Percentiles rank a stretch among this genome's conserved stretches.
Conservation (phyloP, 1,140 invertebrate genomes). For the Cydia strobilella region DNA sequence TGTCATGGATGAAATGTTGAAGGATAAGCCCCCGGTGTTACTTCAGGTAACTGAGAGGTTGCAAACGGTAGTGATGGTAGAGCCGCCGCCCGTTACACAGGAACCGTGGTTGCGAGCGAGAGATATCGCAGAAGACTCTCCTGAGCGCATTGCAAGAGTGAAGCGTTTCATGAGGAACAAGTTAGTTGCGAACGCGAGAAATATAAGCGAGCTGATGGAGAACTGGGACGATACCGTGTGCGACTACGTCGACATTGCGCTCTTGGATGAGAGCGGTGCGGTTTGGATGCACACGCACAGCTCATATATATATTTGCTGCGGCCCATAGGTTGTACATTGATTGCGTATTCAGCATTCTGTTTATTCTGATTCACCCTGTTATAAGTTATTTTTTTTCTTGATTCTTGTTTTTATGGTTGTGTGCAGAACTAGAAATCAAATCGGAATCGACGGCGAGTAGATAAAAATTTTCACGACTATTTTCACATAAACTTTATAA, state of each 20-base stretch:
- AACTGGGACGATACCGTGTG: slow-evolving; percentile 70
- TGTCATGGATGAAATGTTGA: slow-evolving; percentile 37
- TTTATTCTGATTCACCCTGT: not conserved
- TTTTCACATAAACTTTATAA: too few relatives aligned
- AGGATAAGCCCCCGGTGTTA: slow-evolving; percentile 63
- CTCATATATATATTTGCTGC: not conserved
- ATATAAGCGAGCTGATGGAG: slow-evolving; percentile 60
- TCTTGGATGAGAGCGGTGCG: slow-evolving; percentile 42
- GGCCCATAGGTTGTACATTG: not conserved
- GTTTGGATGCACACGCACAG: slow-evolving; percentile 1
- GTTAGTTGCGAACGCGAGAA: slow-evolving; percentile 53
- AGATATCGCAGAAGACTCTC: slow-evolving; percentile 50
- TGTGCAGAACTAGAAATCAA: too few relatives aligned
- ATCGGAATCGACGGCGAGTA: too few relatives aligned
- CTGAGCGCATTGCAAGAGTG: slow-evolving; percentile 48
- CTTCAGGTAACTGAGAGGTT: slow-evolving; percentile 60
- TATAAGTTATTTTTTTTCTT: too few relatives aligned
- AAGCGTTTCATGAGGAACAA: slow-evolving; percentile 63
- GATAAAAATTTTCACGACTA: too few relatives aligned
- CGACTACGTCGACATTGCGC: slow-evolving; percentile 63
- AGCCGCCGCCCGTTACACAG: slow-evolving; percentile 40
- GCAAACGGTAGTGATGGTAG: slow-evolving; percentile 62
- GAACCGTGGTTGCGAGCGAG: slow-evolving; percentile 43
- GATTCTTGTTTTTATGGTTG: too few relatives aligned
- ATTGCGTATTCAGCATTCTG: not conserved